Evolutionary conservation across 2,113 vertebrate species (phyloP), one percentile per base, ranked within the genome.

Genomic region (Phocoena sinus): DNA sequence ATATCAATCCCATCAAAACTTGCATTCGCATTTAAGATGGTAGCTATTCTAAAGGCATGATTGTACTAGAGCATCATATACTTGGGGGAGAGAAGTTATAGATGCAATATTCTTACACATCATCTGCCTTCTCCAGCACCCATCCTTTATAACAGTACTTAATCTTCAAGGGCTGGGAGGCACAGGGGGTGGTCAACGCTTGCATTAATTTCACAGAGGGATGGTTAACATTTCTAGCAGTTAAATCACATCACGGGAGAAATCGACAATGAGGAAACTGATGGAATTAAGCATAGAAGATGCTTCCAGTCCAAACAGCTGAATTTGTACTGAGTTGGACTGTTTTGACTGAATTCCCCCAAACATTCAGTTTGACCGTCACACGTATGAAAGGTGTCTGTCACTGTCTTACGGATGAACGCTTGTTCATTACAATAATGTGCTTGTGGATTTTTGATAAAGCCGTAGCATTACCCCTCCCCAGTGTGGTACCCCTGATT

Each of bases 271-370:
- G 0, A 82, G 71, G n/a, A 79, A 56, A 58, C 18, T 1, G 28
- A 60, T 2, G 50, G 10, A 86, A 90, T 44, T 60, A 76, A 63
- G 15, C 11, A 38, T 25, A 79, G 38, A 71, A 25, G 38, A 41
- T 60, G 5, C 12, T 70, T 68, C 33, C 10, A 60, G 56, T 58
- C 20, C 77, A n/a, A 76, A 88, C 13, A 50, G 41, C 20, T 96
- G 2, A 36, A 2, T 62, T 82, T 74, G 90, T 41, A 65, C 18
- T 70, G 31, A 87, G 58, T 20, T 53, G 63, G n/a, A 3, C 7
- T 20, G 2, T 53, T 92, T 92, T 96, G 60, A 86, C 50, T 82
- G 63, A 89, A 89, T 89, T 77, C 68, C 63, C 41, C 5, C 47
- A 74, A 82, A 62, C 58, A 71, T 60, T 70, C 25, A 53, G 63